Evolutionary conservation across 2,888 invertebrate species (phyloP).

Genomic region (Orthosia cruda): DNA sequence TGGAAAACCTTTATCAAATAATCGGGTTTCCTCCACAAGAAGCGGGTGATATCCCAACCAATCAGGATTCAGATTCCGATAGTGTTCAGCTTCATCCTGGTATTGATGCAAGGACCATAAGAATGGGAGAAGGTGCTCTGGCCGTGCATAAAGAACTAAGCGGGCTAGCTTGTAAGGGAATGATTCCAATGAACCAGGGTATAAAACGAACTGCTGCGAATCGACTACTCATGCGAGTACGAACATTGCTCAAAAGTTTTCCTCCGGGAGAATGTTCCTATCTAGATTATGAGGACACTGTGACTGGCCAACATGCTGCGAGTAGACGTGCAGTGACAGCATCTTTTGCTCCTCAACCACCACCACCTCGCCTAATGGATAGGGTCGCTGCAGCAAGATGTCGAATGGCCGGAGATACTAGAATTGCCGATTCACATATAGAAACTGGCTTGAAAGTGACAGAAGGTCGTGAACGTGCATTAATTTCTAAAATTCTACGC

Average conservation of each 20-base stretch:
- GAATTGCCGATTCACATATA: constrained; percentile 78
- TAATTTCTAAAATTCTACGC: constrained; percentile 81
- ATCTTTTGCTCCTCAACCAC: constrained; percentile 86
- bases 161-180: constrained; percentile 80
- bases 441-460: constrained; percentile 75
- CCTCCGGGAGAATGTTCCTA: constrained; percentile 80
- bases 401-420: constrained; percentile 80
- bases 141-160: constrained; percentile 87
- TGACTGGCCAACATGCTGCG: constrained; percentile 86
- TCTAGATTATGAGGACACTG: constrained; percentile 84
- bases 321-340: constrained; percentile 85
- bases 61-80: constrained; percentile 76
- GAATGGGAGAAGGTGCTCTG: constrained; percentile 85
- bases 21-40: constrained; percentile 79
- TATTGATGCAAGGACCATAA: constrained; percentile 81
- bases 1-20: constrained; percentile 76
- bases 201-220: constrained; percentile 88
- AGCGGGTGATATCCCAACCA: constrained; percentile 63
- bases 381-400: constrained; percentile 79
- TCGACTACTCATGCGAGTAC: constrained; percentile 82
- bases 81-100: constrained; percentile 74
- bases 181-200: constrained; percentile 84
- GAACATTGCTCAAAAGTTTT: constrained; percentile 86
- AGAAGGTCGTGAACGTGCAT: constrained; percentile 77
- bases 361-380: constrained; percentile 71